Base-by-base conservation (phyloP, 2,113 vertebrate genomes). In the Tragulus kanchil region DNA sequence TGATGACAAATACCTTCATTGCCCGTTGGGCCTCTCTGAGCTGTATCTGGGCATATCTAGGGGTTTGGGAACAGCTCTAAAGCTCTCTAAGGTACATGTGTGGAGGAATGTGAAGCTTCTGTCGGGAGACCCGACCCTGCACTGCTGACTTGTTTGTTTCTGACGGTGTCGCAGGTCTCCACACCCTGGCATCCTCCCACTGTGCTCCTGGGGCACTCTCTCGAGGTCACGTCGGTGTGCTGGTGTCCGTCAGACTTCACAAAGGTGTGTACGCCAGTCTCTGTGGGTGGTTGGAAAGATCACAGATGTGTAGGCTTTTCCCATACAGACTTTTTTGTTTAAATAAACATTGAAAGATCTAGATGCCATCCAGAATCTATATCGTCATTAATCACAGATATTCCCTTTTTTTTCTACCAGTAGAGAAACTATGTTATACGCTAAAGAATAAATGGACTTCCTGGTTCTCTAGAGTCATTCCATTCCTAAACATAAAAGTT, bases 241-340 rank as follows among this genome's bases (percentile, higher is more conserved):
- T 99, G 99, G 99, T 99, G 99, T 97, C 99, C 99, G 3, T 99
- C 99, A 45, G 99, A 99, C 97, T 99, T 99, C 93, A 98, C 99
- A 3, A 99, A 99, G 99, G 99, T 99, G 98, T 97, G 98, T 98
- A 84, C 81, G 71, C 10, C 42, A 54, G 21, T 73, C 11, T 93
- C 28, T 69, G 6, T 56, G 56, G 56, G 58, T 64, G 31, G 6
- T 69, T 94, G 79, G 67, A 87, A 93, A 96, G 50, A 45, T 90
- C 50, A 59, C 25, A 69, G 36, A 26, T 92, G 73, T 94, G 5
- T 77, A 42, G 50, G 8, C 69, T 96, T 89, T 94, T 62, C 54
- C 31, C 81, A 85, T 59, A 28, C 17, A 84, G 64, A 85, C 14
- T 95, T 93, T 59, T 31, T 54, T 58, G 31, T 85, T 95, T 77